Conservation (phyloP, 2,113 vertebrate species). For the Periophthalmodon schlosseri region DNA sequence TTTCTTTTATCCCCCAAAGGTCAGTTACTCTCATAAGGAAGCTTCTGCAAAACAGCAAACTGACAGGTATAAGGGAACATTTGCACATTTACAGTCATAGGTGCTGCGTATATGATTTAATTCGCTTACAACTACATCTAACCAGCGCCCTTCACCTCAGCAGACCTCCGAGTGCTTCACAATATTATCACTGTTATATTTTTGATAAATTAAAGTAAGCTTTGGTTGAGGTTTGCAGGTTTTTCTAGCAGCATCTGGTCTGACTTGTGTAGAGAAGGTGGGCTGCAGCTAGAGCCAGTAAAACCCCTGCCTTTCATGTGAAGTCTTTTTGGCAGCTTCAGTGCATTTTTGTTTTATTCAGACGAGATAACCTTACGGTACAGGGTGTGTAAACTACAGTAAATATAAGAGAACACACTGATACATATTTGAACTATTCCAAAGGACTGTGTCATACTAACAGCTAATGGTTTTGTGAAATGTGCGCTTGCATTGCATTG, state of each 20-base stretch:
- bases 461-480: background rate
- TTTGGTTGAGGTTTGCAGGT: background rate
- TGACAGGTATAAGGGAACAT: too few relatives aligned
- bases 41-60: too few relatives aligned
- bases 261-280: constrained; percentile 6
- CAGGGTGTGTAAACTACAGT: background rate
- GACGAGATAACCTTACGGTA: background rate
- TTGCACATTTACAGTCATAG: background rate
- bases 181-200: background rate
- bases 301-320: constrained; percentile 25
- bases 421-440: background rate
- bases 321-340: constrained; percentile 7
- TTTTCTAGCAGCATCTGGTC: constrained; percentile 24
- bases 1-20: background rate
- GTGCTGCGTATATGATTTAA: background rate
- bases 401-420: background rate
- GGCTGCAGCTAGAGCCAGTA: background rate
- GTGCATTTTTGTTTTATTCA: constrained; percentile 6
- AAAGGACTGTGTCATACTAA: background rate
- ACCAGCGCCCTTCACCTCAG: background rate
- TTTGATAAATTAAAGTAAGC: background rate
- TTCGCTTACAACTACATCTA: background rate
- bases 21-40: background rate
- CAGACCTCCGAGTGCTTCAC: background rate
- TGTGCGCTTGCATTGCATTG: background rate